Percentiles rank a stretch among this genome's conserved stretches.
Evolutionary conservation across 2,888 invertebrate genomes (phyloP).

Genomic region (Abrostola triplasia): DNA sequence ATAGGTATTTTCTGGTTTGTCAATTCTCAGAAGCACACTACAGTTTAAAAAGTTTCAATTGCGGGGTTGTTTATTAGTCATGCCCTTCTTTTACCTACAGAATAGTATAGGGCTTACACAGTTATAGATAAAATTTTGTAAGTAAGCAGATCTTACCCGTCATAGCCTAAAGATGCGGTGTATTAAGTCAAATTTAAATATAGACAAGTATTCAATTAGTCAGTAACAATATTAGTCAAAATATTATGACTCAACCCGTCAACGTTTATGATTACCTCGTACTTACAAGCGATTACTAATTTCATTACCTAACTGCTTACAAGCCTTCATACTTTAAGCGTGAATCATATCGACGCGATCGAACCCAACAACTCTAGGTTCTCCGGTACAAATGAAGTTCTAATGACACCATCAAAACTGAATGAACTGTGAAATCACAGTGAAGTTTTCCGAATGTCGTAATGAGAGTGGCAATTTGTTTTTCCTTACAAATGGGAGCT

Average conservation of each 20-base stretch:
- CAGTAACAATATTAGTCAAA: neutral
- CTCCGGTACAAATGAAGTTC: constrained; percentile 57
- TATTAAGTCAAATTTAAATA: neutral
- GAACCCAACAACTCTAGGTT: constrained; percentile 17
- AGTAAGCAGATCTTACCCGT: no score
- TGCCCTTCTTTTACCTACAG: no score
- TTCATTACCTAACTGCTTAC: constrained; percentile 10
- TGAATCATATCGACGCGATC: constrained; percentile 29
- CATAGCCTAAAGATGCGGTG: neutral
- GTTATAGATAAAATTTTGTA: no score
- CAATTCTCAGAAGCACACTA: no score
- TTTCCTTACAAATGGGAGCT: constrained; percentile 79
- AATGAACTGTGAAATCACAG: constrained; percentile 78
- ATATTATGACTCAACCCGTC: constrained; percentile 8
- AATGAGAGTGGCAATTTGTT: constrained; percentile 81
- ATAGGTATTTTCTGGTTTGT: no score
- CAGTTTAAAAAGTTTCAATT: no score
- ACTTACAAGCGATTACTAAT: constrained; percentile 13
- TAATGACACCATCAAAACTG: constrained; percentile 74
- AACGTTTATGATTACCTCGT: neutral
- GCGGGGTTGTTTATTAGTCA: no score
- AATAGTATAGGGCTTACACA: no score
- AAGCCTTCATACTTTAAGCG: constrained; percentile 7
- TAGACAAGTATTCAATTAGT: neutral
- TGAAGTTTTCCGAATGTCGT: constrained; percentile 77